Evolutionary conservation across 2,113 vertebrate species (phyloP), one percentile per base, ranked within the genome.

Genomic region (Antechinus stuartii): DNA sequence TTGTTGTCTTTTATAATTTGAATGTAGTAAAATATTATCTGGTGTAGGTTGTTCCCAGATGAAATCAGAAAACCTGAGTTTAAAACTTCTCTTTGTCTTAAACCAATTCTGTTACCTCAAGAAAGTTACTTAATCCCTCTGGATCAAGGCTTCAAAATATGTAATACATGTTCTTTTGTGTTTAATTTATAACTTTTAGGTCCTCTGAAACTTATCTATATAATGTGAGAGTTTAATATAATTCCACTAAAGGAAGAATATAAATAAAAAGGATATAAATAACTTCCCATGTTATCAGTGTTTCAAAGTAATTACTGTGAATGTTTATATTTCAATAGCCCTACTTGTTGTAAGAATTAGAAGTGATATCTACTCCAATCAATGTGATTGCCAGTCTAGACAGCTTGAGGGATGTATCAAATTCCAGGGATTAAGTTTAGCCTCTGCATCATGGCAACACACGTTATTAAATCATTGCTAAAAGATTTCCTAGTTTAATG

Each of bases 341-440:
- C 92, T 97, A 97, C 97, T 97, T 97, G 96, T 93, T 92, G 92
- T 96, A 92, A 96, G 91, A 91, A 95, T 97, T 96, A 97, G 52
- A 96, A 94, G 96, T 95, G 92, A 57, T 94, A 97, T 96, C 42
- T 57, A 90, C 96, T 96, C 93, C 49, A 0, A 92, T 93, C 91
- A 96, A 97, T 95, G 61, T 95, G 92, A 96, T 97, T 94, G 96
- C 97, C 96, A 96, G 91, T 95, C 94, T 94, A 93, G 97, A 97
- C 91, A 97, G 96, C 95, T 97, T 92, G 96, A 96, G 92, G 54
- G 92, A 94, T 94, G 76, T 93, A 92, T 95, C 94, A 90, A 92
- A 95, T 96, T 95, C 93, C 5, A 90, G 53, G 54, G 61, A 95
- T 49, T n/a, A 76, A 76, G 35, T 76, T 93, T 16, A 91, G 92